These are phyloP conservation scores for Cantharis lateralis DNA, from an alignment of 2,888 invertebrate species.

Conservation along the genomic window DNA sequence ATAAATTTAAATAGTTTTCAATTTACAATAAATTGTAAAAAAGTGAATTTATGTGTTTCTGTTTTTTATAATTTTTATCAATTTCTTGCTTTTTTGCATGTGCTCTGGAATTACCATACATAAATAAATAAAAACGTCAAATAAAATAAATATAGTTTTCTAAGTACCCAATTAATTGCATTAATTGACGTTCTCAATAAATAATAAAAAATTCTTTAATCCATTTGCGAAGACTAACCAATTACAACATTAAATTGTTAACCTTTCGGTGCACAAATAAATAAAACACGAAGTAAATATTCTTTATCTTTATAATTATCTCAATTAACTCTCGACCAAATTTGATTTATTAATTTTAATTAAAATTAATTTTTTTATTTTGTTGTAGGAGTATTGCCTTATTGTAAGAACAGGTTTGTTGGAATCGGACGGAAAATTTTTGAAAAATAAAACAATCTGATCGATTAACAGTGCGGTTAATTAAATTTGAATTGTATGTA, in stretches of 20 bases:
- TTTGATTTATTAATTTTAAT: not conserved
- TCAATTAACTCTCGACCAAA: not conserved
- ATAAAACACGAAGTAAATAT: not conserved
- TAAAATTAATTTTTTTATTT: not conserved
- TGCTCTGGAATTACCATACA: too few species aligned
- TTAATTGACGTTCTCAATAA: not conserved
- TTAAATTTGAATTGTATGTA: not conserved
- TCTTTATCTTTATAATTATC: not conserved
- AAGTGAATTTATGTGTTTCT: too few species aligned
- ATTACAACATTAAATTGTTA: not conserved
- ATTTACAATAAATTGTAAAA: too few species aligned
- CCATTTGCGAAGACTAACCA: not conserved
- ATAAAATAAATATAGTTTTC: not conserved
- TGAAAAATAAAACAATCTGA: not conserved
- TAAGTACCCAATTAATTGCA: not conserved
- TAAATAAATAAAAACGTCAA: not conserved
- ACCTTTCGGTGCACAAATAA: not conserved
- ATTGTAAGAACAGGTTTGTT: not conserved
- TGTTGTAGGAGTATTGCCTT: not conserved
- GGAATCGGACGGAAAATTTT: not conserved
- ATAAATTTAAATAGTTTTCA: too few species aligned
- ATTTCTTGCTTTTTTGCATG: too few species aligned
- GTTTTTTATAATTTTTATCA: too few species aligned
- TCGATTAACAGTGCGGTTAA: not conserved
- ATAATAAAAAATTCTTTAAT: not conserved